phyloP scores from a whole-genome alignment of 1,140 invertebrate genomes.

The Drosophila nigromelanica region DNA sequence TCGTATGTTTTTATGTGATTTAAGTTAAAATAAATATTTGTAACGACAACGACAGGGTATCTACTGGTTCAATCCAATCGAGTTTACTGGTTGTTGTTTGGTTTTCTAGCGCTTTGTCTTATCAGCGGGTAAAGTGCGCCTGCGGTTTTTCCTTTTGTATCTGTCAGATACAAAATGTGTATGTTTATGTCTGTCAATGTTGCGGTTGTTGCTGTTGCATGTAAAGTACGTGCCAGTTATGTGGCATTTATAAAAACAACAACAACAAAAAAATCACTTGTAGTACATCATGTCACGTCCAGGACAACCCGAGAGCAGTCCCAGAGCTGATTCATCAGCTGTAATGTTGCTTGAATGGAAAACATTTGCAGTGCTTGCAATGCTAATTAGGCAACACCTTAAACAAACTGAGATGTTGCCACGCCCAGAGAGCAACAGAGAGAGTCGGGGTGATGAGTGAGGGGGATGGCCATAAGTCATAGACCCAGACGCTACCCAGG shows the following conservation, averaged over 20 bases:
- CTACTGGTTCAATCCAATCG: neutral
- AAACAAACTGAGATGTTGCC: neutral
- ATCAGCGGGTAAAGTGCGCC: conserved; percentile 29
- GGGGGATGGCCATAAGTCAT: conserved; percentile 15
- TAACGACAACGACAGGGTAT: neutral
- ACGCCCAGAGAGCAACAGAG: conserved; percentile 12
- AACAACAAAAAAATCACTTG: conserved; percentile 19
- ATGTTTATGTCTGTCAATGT: conserved; percentile 39
- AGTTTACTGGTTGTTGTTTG: conserved; percentile 1
- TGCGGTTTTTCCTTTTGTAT: conserved; percentile 32
- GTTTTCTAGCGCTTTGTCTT: conserved; percentile 35
- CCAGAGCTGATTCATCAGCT: conserved; percentile 22
- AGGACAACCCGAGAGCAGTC: conserved; percentile 23
- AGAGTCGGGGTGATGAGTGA: no score
- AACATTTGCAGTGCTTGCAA: conserved; percentile 19
- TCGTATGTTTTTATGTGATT: no score
- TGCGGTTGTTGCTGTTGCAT: conserved; percentile 35
- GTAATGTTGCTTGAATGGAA: conserved; percentile 13
- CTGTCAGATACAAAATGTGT: conserved; percentile 39
- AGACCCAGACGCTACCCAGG: conserved; percentile 15
- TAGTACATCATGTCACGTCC: conserved; percentile 62
- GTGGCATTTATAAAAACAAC: conserved; percentile 41
- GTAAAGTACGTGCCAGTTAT: conserved; percentile 40
- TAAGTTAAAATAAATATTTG: no score
- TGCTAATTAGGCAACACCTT: conserved; percentile 49